Base-by-base conservation (phyloP, 2,888 invertebrate species). In the Drosophila robusta region DNA sequence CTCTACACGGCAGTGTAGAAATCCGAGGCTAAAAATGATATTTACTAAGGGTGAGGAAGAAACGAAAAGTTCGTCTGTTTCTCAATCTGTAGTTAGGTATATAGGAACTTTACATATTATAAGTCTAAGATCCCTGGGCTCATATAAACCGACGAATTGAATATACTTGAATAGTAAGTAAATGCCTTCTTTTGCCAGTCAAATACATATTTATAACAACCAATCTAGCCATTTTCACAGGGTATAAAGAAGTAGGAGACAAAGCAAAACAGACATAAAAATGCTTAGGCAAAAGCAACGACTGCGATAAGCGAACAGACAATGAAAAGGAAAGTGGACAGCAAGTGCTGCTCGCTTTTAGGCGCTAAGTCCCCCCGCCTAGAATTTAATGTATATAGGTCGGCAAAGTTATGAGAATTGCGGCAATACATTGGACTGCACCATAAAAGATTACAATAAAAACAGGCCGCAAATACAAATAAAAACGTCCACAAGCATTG, bases 391-490 rank as follows among this genome's bases (percentile, higher is more conserved):
- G 45, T 49, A 55, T 66, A 63, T 75, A 56, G 78, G 75, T 66
- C 65, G 62, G 16, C 45, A 44, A 47, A 71, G 61, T 69, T 78
- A 75, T 76, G 75, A 58, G 80, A 73, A 81, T 82, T 76, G 68
- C 65, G 71, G 55, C 78, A 77, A 69, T 75, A 62, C 65, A 62
- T 79, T 82, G 63, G 76, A 32, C 68, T 65, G 58, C 71, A 73
- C 82, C 73, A 86, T 83, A 80, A 82, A 83, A 83, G 78, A 80
- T 83, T 72, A 80, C 83, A 83, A 86, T 83, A 80, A 83, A 86
- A 86, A 73, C 62, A 61, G 67, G 64, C 77, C 77, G 36, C 75
- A 79, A 79, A 77, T 74, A 58, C 70, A 74, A 84, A 75, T 75
- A 75, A 77, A 74, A 74, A 60, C 63, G 62, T 69, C 67, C 70